A percentile compares a stretch with the other conserved stretches of the same genome.
Evolutionary conservation across 1,140 invertebrate species (phyloP).

Genomic region (Drosophila sturtevanti): DNA sequence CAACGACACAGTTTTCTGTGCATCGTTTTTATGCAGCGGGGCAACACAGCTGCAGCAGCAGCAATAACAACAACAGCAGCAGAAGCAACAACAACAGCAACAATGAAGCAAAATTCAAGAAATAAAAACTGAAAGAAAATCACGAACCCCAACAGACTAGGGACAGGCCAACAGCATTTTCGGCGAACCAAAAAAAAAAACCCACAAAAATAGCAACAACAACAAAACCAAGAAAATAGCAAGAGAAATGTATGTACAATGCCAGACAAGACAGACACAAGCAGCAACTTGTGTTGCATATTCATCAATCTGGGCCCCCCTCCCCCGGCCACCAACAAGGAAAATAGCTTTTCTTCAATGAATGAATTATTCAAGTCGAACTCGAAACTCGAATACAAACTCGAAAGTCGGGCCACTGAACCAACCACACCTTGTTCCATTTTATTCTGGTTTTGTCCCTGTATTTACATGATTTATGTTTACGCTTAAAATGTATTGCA

Average conservation of each 20-base stretch:
- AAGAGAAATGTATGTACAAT: not conserved
- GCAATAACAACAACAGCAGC: slow-evolving; percentile 24
- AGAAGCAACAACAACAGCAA: slow-evolving; percentile 39
- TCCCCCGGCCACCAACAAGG: slow-evolving; percentile 23
- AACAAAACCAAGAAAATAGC: slow-evolving; percentile 4
- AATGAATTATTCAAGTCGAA: slow-evolving; percentile 71
- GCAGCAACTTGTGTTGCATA: slow-evolving; percentile 55
- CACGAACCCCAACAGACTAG: slow-evolving; percentile 45
- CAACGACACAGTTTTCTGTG: slow-evolving; percentile 46
- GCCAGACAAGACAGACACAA: slow-evolving; percentile 1
- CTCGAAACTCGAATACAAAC: slow-evolving; percentile 27
- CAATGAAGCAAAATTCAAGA: slow-evolving; percentile 43
- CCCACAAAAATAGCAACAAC: slow-evolving; percentile 8
- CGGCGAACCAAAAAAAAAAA: not conserved
- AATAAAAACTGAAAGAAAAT: slow-evolving; percentile 39
- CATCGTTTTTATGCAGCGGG: slow-evolving; percentile 8
- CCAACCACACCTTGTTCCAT: slow-evolving; percentile 63
- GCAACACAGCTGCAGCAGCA: slow-evolving; percentile 7
- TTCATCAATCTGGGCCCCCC: slow-evolving; percentile 50
- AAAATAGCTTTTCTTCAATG: slow-evolving; percentile 76
- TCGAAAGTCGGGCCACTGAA: slow-evolving; percentile 60
- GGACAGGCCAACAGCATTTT: slow-evolving; percentile 57
- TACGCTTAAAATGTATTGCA: slow-evolving; percentile 47
- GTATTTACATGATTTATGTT: slow-evolving; percentile 54
- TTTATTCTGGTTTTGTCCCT: slow-evolving; percentile 31